Conservation (phyloP, 2,888 invertebrate genomes). For the Pristionchus mayeri region DNA sequence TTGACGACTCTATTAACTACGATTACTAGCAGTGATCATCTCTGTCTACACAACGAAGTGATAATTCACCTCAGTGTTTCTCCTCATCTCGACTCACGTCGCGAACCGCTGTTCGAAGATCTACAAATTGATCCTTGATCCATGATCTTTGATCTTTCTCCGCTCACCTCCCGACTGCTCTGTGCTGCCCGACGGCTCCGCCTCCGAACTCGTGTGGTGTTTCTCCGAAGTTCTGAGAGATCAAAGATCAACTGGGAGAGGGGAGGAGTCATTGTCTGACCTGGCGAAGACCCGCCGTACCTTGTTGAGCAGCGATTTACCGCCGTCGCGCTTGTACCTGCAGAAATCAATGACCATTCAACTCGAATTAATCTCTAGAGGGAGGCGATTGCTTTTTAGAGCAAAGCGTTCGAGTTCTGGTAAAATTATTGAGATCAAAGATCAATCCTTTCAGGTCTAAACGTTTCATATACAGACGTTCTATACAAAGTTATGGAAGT, state of each 20-base stretch:
- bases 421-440: not conserved
- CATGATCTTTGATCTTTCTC: not conserved
- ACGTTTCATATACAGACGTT: too few species aligned
- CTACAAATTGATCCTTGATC: not conserved
- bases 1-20: too few species aligned
- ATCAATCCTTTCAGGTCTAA: too few species aligned
- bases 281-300: not conserved
- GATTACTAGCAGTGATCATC: too few species aligned
- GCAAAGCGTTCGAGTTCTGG: too few species aligned
- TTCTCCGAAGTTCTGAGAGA: not conserved
- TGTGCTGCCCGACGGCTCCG: not conserved
- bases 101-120: too few species aligned
- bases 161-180: not conserved
- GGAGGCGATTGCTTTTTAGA: too few species aligned
- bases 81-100: too few species aligned
- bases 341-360: not conserved
- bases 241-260: not conserved
- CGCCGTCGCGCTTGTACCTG: slow-evolving; percentile 15
- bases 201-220: not conserved
- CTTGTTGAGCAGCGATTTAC: not conserved
- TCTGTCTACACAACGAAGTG: too few species aligned
- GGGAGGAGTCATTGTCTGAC: not conserved
- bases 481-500: too few species aligned
- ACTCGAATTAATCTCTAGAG: too few species aligned
- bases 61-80: too few species aligned